Conservation (phyloP, 2,797 vertebrate genomes). For the Enteromius afrohamiltoni region DNA sequence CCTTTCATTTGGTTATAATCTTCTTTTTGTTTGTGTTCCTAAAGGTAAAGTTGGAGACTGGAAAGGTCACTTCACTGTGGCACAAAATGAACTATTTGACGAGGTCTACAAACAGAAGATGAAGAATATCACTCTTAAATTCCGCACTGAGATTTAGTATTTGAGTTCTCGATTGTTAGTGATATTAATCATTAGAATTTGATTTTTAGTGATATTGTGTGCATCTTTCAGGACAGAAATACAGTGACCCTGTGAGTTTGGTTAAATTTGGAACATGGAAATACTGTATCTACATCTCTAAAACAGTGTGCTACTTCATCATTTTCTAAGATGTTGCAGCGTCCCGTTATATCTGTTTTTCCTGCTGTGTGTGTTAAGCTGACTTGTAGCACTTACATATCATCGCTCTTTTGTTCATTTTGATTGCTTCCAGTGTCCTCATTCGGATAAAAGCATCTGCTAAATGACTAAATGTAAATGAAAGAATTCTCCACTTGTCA, state of each 20-base stretch:
- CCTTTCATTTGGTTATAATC: background rate
- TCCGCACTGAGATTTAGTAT: conserved; percentile 3
- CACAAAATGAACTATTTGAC: conserved; percentile 61
- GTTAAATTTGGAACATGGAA: too few relatives aligned
- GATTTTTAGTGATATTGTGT: background rate
- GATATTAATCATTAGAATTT: background rate
- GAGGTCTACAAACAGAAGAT: conserved; percentile 55
- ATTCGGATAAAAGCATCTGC: background rate
- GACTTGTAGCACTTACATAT: too few relatives aligned
- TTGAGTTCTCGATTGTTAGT: background rate
- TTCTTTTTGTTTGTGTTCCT: conserved; percentile 20
- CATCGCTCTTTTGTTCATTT: too few relatives aligned
- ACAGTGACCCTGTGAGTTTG: too few relatives aligned
- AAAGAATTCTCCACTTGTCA: background rate
- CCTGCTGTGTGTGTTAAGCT: too few relatives aligned
- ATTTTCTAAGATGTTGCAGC: too few relatives aligned
- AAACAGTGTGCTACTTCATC: too few relatives aligned
- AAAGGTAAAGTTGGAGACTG: conserved; percentile 76
- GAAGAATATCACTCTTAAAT: conserved; percentile 30
- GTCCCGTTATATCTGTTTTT: too few relatives aligned
- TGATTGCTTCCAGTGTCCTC: too few relatives aligned
- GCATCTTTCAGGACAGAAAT: background rate
- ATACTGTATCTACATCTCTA: too few relatives aligned
- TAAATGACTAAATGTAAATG: background rate
- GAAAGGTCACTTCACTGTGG: conserved; percentile 73